Percentiles rank a stretch among this genome's conserved stretches.
phyloP scores from a whole-genome alignment of 2,797 vertebrate species.

The Aplochiton taeniatus region DNA sequence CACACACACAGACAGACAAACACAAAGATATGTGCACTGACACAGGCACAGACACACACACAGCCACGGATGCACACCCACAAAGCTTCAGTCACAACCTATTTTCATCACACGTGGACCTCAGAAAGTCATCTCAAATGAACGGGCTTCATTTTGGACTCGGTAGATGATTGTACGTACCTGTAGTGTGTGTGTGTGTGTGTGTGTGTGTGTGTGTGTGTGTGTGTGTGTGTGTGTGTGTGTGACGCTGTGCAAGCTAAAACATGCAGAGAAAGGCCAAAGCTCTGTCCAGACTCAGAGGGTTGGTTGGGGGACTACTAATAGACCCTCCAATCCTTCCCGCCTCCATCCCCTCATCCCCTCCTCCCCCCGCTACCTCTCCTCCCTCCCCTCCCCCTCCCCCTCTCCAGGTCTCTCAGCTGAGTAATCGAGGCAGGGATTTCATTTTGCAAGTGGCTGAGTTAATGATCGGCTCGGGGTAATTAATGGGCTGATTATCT shows the following conservation, averaged over 20 bases:
- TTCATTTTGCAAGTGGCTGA: slow-evolving; percentile 99
- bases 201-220: too few species aligned
- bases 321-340: too few species aligned
- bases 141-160: too few species aligned
- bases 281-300: slow-evolving; percentile 34
- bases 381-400: slow-evolving; percentile 46
- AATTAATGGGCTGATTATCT: slow-evolving; percentile 99
- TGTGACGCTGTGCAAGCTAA: slow-evolving; percentile 13
- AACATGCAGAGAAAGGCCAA: slow-evolving; percentile 11
- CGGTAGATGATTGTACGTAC: neutral
- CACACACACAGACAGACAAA: neutral
- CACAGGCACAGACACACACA: slow-evolving; percentile 9
- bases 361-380: too few species aligned
- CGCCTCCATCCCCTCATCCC: too few species aligned
- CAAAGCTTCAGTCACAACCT: too few species aligned
- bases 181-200: too few species aligned
- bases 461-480: slow-evolving; percentile 99
- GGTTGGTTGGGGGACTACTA: neutral
- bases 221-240: too few species aligned
- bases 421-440: slow-evolving; percentile 99
- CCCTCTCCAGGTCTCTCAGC: slow-evolving; percentile 96
- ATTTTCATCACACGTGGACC: too few species aligned
- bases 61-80: neutral
- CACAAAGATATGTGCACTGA: neutral
- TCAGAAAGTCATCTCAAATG: too few species aligned